Evolutionary conservation across 2,888 invertebrate species (phyloP), one percentile per base, ranked within the genome.

Genomic region (Nipponacmea schrenckii): DNA sequence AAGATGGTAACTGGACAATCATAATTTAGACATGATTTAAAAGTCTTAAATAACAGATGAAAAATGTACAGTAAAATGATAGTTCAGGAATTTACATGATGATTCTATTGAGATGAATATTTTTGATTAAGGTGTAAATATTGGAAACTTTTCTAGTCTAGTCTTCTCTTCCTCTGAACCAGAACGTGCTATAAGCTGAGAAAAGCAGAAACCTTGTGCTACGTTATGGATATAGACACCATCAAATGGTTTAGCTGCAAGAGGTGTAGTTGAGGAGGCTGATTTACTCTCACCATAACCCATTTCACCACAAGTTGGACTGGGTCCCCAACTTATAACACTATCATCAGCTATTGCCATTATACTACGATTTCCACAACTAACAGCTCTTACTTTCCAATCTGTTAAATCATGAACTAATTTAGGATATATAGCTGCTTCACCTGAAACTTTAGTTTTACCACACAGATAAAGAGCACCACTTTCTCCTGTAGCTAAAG

Each of bases 361-460:
- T 67, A 90, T 89, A 44, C 95, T 95, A 0, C 95, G 95, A 86
- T 93, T 93, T 73, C 88, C 84, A 69, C 95, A 94, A 1, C 94
- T 96, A 62, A 97, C 92, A 80, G 93, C 92, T 72, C 94, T 93
- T 31, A 97, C 94, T 81, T 94, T 93, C 97, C 97, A 97, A 0
- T 97, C 96, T 75, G 94, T 93, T n/a, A 97, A 91, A 89, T 97
- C 97, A 82, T 95, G 96, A 3, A 97, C 94, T 0, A 96, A 95
- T 86, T 97, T 97, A 0, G 97, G 97, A 87, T 97, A 97, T 97
- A 97, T 97, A 83, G 96, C 96, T 2, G 97, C 97, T 88, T 97
- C 97, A 0, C 96, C 97, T 0, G 95, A 94, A 72, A 95, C 93
- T 86, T 96, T 97, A 0, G 94, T 95, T 87, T 96, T 96, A 0